Conservation (phyloP, 1,140 invertebrate genomes). For the Forficula auricularia region DNA sequence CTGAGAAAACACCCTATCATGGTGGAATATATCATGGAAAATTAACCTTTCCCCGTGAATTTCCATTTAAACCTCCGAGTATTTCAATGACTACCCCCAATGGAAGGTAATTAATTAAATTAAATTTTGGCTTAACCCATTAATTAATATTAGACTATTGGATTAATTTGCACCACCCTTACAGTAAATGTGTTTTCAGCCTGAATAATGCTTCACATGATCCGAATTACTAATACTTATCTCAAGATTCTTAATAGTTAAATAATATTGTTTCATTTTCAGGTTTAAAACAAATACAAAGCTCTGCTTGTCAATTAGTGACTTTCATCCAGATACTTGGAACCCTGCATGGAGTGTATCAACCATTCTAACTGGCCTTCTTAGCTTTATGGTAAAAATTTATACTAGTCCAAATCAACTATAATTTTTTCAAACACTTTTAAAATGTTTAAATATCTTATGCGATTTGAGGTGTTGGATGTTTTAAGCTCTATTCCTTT, state of each 20-base stretch:
- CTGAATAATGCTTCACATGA: no score
- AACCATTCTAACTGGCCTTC: slow-evolving; percentile 83
- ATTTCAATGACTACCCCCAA: slow-evolving; percentile 98
- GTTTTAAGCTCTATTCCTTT: no score
- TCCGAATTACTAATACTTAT: no score
- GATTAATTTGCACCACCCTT: no score
- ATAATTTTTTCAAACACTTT: no score
- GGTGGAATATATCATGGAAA: slow-evolving; percentile 96
- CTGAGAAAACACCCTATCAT: slow-evolving; percentile 81
- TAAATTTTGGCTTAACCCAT: no score
- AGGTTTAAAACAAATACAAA: slow-evolving; percentile 76
- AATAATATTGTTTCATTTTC: slow-evolving; percentile 4
- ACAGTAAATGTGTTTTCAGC: no score
- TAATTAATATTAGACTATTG: no score
- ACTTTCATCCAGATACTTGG: slow-evolving; percentile 97
- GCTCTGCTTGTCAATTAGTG: slow-evolving; percentile 89
- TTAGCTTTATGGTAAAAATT: slow-evolving; percentile 67
- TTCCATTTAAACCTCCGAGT: slow-evolving; percentile 96
- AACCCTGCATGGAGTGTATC: slow-evolving; percentile 96
- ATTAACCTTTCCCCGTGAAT: slow-evolving; percentile 88
- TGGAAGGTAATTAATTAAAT: slow-evolving; percentile 38
- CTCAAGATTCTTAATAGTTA: no score
- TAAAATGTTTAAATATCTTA: no score
- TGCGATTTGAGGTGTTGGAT: no score
- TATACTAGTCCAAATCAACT: no score